Percentiles rank a stretch among this genome's conserved stretches.
Conservation (phyloP, 2,113 vertebrate genomes). For the Mobula hypostoma region DNA sequence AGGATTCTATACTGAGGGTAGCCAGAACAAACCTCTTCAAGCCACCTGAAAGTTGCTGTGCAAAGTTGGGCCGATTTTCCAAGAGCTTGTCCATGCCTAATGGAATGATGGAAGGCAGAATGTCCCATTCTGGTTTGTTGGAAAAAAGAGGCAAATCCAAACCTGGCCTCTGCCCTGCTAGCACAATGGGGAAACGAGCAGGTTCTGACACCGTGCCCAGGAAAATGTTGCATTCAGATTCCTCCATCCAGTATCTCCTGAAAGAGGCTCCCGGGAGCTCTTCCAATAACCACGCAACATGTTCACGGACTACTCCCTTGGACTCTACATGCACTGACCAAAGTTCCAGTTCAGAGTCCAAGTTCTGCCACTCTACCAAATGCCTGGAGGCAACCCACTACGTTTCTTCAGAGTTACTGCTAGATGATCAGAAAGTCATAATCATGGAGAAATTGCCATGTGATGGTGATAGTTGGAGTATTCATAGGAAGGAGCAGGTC, state of each 20-base stretch:
- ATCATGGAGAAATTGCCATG: constrained; percentile 61
- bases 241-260: neutral
- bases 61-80: constrained; percentile 38
- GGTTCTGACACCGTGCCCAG: constrained; percentile 39
- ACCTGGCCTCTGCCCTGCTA: neutral
- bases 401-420: constrained; percentile 54
- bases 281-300: constrained; percentile 38
- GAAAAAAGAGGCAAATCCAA: neutral
- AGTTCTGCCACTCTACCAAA: constrained; percentile 33
- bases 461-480: neutral
- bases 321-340: constrained; percentile 49
- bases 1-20: neutral
- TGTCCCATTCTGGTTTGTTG: constrained; percentile 37
- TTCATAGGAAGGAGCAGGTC: neutral
- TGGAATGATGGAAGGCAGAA: constrained; percentile 47
- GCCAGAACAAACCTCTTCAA: constrained; percentile 35
- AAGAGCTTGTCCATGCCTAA: constrained; percentile 59
- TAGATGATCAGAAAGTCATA: constrained; percentile 54
- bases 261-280: constrained; percentile 40
- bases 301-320: constrained; percentile 55
- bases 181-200: constrained; percentile 39
- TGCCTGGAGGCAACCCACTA: constrained; percentile 39
- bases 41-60: constrained; percentile 41
- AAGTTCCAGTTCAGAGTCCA: constrained; percentile 47
- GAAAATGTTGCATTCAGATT: neutral